Evolutionary conservation across 2,113 vertebrate genomes (phyloP).

Genomic region (Carettochelys insculpta): DNA sequence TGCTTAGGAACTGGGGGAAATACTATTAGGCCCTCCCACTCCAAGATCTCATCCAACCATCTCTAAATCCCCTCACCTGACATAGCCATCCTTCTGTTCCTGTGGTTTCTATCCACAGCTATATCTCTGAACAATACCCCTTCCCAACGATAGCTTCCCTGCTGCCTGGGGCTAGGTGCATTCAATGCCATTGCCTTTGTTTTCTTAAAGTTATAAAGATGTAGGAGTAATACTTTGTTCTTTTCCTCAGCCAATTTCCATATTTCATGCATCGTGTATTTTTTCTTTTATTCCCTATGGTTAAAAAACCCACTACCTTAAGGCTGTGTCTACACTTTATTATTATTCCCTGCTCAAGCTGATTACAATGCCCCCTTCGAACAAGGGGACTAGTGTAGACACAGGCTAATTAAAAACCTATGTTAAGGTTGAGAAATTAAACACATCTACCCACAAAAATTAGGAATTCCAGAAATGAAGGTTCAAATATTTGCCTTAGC

Average conservation of each 20-base stretch:
- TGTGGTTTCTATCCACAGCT: background rate
- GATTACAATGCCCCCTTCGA: too few relatives aligned
- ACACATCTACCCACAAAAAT: background rate
- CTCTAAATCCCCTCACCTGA: background rate
- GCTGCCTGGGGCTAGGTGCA: background rate
- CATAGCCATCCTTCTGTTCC: background rate
- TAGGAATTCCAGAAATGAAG: background rate
- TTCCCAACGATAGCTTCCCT: background rate
- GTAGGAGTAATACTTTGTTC: background rate
- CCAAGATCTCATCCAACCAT: background rate
- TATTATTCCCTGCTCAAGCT: too few relatives aligned
- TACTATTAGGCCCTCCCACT: background rate
- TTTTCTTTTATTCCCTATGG: background rate
- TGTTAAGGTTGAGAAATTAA: background rate
- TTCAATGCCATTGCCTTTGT: background rate
- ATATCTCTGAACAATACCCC: rapidly evolving
- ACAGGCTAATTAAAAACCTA: background rate
- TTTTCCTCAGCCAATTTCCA: background rate
- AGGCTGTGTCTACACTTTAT: too few relatives aligned
- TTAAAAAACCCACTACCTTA: background rate
- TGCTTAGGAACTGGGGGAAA: background rate
- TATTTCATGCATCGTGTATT: background rate
- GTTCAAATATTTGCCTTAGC: background rate
- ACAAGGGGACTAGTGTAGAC: too few relatives aligned
- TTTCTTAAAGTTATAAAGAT: background rate